Conservation (phyloP, 2,797 vertebrate species). For the Melanotaenia pygmaea region DNA sequence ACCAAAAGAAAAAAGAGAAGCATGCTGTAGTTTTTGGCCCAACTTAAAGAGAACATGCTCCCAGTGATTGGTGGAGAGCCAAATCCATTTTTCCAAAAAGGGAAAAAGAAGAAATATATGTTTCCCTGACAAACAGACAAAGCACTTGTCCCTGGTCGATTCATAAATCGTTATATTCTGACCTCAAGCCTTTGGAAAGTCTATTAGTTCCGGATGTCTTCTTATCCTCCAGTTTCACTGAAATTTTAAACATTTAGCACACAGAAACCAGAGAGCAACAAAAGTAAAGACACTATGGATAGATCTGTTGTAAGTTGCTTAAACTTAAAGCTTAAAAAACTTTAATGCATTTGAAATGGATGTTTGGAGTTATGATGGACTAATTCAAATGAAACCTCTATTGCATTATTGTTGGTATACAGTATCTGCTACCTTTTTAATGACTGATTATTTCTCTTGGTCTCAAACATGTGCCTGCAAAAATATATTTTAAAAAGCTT, state of each 20-base stretch:
- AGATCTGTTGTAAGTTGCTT: neutral
- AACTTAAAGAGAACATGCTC: constrained; percentile 71
- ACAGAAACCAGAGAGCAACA: constrained; percentile 5
- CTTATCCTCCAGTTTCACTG: constrained; percentile 62
- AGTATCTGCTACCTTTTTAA: neutral
- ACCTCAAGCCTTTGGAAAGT: constrained; percentile 71
- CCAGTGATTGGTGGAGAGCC: constrained; percentile 67
- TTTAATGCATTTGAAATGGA: neutral
- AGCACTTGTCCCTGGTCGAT: constrained; percentile 66
- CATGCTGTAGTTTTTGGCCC: constrained; percentile 75
- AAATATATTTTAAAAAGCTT: neutral
- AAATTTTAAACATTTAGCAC: constrained; percentile 59
- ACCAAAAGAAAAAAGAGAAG: constrained; percentile 63
- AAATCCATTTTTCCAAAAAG: constrained; percentile 74
- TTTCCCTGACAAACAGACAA: constrained; percentile 72
- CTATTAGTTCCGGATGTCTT: constrained; percentile 73
- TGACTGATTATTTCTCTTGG: neutral
- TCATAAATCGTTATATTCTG: constrained; percentile 75
- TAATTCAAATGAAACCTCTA: neutral
- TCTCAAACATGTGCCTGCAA: neutral
- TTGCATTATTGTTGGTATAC: neutral
- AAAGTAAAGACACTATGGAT: constrained; percentile 19
- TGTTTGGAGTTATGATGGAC: neutral
- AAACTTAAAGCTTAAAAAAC: neutral
- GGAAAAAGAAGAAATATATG: constrained; percentile 70